These are phyloP conservation scores for Dendrolimus punctatus DNA, from an alignment of 1,140 invertebrate species.

Conservation along the genomic window DNA sequence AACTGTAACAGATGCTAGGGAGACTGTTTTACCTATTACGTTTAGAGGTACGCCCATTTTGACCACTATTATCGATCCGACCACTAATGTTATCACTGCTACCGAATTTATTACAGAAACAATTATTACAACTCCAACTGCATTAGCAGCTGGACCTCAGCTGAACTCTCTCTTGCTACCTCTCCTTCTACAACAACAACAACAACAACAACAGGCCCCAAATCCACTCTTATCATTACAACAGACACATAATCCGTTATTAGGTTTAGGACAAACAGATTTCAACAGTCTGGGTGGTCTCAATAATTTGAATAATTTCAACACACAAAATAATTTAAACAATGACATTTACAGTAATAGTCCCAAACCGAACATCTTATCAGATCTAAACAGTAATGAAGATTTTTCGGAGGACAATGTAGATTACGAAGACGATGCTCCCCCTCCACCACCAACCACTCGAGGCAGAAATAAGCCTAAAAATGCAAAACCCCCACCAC, in stretches of 20 bases:
- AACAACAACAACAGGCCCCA: conserved; percentile 51
- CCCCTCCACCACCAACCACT: conserved; percentile 35
- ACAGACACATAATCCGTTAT: conserved; percentile 56
- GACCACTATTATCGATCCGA: conserved; percentile 89
- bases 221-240: conserved; percentile 33
- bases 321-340: conserved; percentile 40
- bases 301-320: conserved; percentile 13
- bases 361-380: conserved; percentile 73
- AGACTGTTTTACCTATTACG: conserved; percentile 89
- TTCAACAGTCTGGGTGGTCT: conserved; percentile 30
- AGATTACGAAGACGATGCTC: conserved; percentile 42
- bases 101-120: conserved; percentile 93
- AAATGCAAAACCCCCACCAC: conserved; percentile 48
- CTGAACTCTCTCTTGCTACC: conserved; percentile 81
- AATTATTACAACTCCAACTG: conserved; percentile 85
- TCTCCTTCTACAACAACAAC: conserved; percentile 82
- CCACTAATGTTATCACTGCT: conserved; percentile 87
- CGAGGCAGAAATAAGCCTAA: conserved; percentile 57
- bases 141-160: conserved; percentile 73
- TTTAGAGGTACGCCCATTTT: conserved; percentile 91
- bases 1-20: conserved; percentile 88
- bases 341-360: conserved; percentile 66
- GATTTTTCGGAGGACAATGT: conserved; percentile 50
- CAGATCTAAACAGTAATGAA: conserved; percentile 68
- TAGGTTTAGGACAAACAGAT: conserved; percentile 51